Conservation (phyloP, 2,113 vertebrate genomes). For the Serinus canaria region DNA sequence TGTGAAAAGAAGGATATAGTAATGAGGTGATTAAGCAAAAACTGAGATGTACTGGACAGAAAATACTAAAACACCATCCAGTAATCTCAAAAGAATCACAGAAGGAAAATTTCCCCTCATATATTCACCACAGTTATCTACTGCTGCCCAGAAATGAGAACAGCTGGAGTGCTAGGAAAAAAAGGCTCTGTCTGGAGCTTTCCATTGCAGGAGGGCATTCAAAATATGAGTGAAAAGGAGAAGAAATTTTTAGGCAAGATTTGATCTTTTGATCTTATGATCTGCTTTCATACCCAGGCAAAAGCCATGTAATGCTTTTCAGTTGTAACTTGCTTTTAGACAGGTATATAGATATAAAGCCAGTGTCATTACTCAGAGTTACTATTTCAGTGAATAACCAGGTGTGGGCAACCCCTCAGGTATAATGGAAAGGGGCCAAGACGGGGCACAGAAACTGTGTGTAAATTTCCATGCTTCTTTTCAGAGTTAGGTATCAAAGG, state of each 20-base stretch:
- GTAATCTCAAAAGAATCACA: not conserved
- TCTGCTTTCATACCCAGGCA: not conserved
- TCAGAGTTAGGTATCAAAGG: not conserved
- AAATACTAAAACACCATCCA: not conserved
- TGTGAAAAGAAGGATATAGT: not conserved
- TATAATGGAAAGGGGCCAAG: not conserved
- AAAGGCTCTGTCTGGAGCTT: not conserved
- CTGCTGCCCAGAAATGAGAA: not conserved
- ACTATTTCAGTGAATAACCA: not conserved
- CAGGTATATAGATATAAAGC: not conserved
- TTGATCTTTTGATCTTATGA: not conserved
- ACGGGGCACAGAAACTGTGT: not conserved
- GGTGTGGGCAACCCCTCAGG: not conserved
- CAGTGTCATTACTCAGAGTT: not conserved
- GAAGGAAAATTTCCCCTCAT: not conserved
- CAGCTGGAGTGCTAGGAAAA: not conserved
- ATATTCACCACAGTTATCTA: not conserved
- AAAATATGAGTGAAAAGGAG: not conserved
- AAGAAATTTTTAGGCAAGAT: not conserved
- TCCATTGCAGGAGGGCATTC: not conserved
- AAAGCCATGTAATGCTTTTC: not conserved
- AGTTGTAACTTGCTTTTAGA: not conserved
- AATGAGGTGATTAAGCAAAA: not conserved
- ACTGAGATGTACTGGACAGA: not conserved
- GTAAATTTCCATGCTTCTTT: not conserved